Percentiles rank a stretch among this genome's conserved stretches.
Evolutionary conservation across 1,140 invertebrate species (phyloP).

Genomic region (Brachionus asplanchnoidis): DNA sequence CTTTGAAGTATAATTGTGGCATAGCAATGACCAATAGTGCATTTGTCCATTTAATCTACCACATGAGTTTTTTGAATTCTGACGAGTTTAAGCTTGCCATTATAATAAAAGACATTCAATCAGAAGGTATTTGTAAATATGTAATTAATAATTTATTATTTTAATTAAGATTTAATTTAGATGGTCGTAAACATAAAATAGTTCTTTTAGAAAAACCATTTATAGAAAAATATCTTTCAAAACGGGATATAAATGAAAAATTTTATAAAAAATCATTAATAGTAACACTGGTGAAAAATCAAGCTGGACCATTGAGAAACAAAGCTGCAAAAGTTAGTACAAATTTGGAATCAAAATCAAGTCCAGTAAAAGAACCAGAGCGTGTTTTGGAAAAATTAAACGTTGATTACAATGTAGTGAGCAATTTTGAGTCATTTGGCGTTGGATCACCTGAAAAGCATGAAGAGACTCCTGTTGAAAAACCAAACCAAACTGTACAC

Average conservation of each 20-base stretch:
- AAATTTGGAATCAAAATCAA: neutral
- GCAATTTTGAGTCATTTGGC: conserved; percentile 21
- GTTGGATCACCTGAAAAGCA: neutral
- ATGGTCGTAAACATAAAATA: neutral
- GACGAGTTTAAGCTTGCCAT: neutral
- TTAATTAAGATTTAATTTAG: neutral
- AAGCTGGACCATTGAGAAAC: neutral
- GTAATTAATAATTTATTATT: neutral
- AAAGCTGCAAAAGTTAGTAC: neutral
- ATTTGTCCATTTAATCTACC: conserved; percentile 1
- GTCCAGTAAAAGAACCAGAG: neutral
- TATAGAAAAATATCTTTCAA: conserved; percentile 25
- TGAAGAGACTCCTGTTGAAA: neutral
- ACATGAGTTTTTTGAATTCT: neutral
- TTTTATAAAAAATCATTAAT: neutral
- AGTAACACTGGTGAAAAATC: neutral
- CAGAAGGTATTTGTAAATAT: neutral
- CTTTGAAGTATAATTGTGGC: conserved; percentile 22
- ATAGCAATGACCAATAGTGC: conserved; percentile 33
- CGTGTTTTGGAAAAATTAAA: conserved; percentile 22
- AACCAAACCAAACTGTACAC: neutral
- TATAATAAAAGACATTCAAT: neutral
- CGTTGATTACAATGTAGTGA: neutral
- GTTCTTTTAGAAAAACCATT: conserved; percentile 9
- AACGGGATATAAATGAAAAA: conserved; percentile 26